A percentile compares a stretch with the other conserved stretches of the same genome.
Evolutionary conservation across 2,113 vertebrate species (phyloP).

Genomic region (Craseonycteris thonglongyai): DNA sequence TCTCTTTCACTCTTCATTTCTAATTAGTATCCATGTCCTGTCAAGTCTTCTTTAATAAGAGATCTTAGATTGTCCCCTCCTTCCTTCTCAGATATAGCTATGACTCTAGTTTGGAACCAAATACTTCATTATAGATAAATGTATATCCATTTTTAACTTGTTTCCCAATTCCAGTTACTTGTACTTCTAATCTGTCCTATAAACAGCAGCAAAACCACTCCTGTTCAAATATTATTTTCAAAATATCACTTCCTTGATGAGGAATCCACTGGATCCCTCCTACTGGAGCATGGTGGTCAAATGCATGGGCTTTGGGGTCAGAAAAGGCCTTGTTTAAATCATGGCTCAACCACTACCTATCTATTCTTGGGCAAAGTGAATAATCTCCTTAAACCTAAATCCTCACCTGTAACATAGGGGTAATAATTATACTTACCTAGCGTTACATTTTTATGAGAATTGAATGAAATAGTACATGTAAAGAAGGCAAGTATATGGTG

Average conservation of each 20-base stretch:
- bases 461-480: neutral
- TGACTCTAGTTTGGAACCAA: conserved; percentile 13
- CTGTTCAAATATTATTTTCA: conserved; percentile 22
- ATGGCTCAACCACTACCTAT: neutral
- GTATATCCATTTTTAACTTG: neutral
- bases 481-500: no score
- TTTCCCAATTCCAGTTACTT: conserved; percentile 3
- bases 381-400: neutral
- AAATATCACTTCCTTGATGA: neutral
- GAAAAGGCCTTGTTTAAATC: neutral
- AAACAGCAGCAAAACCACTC: conserved; percentile 20
- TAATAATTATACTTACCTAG: neutral
- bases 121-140: conserved; percentile 17
- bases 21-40: neutral
- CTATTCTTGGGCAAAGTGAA: neutral
- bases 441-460: neutral
- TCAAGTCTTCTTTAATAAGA: neutral
- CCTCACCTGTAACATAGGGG: neutral
- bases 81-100: conserved; percentile 3
- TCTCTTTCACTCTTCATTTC: neutral
- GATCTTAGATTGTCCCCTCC: neutral
- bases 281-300: neutral
- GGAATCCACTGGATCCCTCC: neutral
- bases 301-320: neutral
- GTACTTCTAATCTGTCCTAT: conserved; percentile 9